Evolutionary conservation across 2,797 vertebrate genomes (phyloP).

Genomic region (Apogon talboti): DNA sequence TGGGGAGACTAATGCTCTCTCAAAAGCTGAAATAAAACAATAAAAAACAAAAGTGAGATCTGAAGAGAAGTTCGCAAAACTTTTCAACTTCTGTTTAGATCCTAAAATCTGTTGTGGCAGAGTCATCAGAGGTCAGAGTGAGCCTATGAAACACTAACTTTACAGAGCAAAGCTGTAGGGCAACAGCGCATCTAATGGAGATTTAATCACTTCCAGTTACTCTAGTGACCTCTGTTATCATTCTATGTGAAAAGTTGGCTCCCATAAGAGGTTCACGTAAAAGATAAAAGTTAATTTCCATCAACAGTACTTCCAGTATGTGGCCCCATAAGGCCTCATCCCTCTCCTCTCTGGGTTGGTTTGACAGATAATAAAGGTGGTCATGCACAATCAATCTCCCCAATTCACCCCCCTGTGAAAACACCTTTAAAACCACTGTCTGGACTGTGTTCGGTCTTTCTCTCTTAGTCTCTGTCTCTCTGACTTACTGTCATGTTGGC

Average conservation of each 20-base stretch:
- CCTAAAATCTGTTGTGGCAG: slow-evolving; percentile 6
- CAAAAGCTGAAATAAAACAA: too few species aligned
- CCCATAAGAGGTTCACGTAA: slow-evolving; percentile 8
- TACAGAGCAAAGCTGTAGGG: not conserved
- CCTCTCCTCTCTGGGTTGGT: slow-evolving; percentile 8
- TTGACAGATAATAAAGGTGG: slow-evolving; percentile 34
- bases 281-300: slow-evolving; percentile 35
- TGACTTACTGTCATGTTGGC: slow-evolving; percentile 66
- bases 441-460: slow-evolving; percentile 46
- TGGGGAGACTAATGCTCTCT: not conserved
- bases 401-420: slow-evolving; percentile 18
- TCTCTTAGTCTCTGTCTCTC: slow-evolving; percentile 43
- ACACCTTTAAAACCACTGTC: slow-evolving; percentile 26
- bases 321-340: slow-evolving; percentile 13
- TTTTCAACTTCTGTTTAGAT: too few species aligned
- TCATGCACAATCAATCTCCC: slow-evolving; percentile 45
- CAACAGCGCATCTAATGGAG: slow-evolving; percentile 31
- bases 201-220: slow-evolving; percentile 20
- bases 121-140: slow-evolving; percentile 7
- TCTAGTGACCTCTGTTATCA: slow-evolving; percentile 5
- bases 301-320: slow-evolving; percentile 28
- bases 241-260: slow-evolving; percentile 12
- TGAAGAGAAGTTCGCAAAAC: not conserved
- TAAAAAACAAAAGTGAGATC: not conserved
- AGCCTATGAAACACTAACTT: slow-evolving; percentile 8